Percentiles rank a stretch among this genome's conserved stretches.
Evolutionary conservation across 1,140 invertebrate genomes (phyloP).

Genomic region (Drosophila setifemur): DNA sequence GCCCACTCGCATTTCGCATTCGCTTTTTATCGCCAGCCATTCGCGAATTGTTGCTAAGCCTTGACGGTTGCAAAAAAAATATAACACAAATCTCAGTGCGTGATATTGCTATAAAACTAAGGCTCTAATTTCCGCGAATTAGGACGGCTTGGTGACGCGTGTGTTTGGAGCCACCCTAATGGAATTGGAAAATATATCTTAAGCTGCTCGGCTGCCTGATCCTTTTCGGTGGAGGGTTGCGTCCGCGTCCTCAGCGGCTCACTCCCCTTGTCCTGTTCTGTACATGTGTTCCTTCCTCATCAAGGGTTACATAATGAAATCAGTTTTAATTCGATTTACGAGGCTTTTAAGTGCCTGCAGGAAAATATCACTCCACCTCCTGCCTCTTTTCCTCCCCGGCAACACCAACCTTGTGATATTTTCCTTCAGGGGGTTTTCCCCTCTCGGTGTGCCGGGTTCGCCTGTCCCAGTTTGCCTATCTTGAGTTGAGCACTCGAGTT

Average conservation of each 20-base stretch:
- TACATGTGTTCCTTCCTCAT: not conserved
- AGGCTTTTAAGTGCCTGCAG: conserved; percentile 51
- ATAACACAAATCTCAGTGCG: conserved; percentile 6
- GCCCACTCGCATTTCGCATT: conserved; percentile 8
- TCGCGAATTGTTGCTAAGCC: conserved; percentile 71
- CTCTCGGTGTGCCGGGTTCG: not conserved
- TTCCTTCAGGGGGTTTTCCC: not conserved
- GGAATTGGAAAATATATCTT: no score
- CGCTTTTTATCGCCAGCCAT: conserved; percentile 30
- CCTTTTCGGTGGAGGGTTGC: conserved; percentile 3
- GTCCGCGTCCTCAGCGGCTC: no score
- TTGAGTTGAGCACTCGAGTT: conserved; percentile 51
- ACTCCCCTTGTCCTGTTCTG: not conserved
- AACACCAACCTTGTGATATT: no score
- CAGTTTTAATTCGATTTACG: conserved; percentile 68
- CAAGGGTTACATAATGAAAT: conserved; percentile 59
- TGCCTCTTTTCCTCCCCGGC: no score
- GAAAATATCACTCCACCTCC: not conserved
- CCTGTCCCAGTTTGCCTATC: conserved; percentile 36
- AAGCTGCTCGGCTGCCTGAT: conserved; percentile 33
- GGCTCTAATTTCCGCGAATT: conserved; percentile 35
- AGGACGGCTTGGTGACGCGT: conserved; percentile 33
- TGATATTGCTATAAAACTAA: conserved; percentile 29
- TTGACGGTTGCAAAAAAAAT: conserved; percentile 64
- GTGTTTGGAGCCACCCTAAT: conserved; percentile 10